A percentile compares a stretch with the other conserved stretches of the same genome.
phyloP scores from a whole-genome alignment of 2,888 invertebrate genomes.

The Iselma pallidipennis region DNA sequence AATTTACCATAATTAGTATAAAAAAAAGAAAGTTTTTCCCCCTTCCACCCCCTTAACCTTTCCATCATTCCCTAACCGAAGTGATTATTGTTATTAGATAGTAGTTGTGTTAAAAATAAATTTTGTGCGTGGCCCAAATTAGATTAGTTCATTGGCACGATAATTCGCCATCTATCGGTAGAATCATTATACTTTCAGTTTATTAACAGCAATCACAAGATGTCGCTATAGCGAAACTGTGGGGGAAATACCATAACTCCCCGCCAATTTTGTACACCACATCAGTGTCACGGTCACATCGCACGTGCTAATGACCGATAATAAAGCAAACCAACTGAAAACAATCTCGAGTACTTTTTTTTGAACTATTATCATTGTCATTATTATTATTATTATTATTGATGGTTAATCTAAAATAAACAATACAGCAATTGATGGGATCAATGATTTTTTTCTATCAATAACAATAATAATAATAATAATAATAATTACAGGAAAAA shows the following conservation, averaged over 20 bases:
- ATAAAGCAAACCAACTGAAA: constrained; percentile 10
- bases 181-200: constrained; percentile 1
- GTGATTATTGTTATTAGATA: too few species aligned
- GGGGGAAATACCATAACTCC: constrained; percentile 23
- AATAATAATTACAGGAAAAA: neutral
- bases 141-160: neutral
- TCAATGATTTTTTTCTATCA: neutral
- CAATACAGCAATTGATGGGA: neutral
- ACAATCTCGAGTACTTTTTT: constrained; percentile 1
- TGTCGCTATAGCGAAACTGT: constrained; percentile 22
- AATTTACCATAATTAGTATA: too few species aligned
- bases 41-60: too few species aligned
- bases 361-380: neutral
- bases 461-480: neutral
- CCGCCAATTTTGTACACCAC: constrained; percentile 13
- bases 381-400: neutral
- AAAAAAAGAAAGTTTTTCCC: too few species aligned
- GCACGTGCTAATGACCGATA: constrained; percentile 24
- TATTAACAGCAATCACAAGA: constrained; percentile 19
- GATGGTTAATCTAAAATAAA: neutral
- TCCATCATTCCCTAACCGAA: too few species aligned
- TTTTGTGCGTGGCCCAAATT: neutral
- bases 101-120: neutral
- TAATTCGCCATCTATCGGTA: constrained; percentile 22
- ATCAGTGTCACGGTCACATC: constrained; percentile 27